Conservation (phyloP, 2,888 invertebrate genomes). For the Cybosia mesomella region DNA sequence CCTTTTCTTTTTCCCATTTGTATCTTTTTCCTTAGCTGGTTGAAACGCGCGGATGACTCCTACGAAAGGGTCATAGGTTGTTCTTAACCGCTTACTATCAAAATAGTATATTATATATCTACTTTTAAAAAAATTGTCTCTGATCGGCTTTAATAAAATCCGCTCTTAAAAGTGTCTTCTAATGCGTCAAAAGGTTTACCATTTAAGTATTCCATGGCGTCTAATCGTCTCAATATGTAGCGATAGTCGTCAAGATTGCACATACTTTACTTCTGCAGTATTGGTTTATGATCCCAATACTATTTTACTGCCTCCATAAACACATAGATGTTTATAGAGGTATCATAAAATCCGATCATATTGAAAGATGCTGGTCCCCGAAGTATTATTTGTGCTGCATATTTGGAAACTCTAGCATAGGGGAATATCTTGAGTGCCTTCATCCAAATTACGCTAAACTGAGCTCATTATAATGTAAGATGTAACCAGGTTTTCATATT, state of each 20-base stretch:
- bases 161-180: not conserved
- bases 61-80: too few species aligned
- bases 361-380: conserved; percentile 7
- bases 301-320: conserved; percentile 13
- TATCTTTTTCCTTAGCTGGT: too few species aligned
- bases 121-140: not conserved
- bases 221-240: conserved; percentile 13
- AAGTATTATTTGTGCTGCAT: not conserved
- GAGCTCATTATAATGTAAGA: not conserved
- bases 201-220: not conserved
- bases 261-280: conserved; percentile 11
- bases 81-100: too few species aligned
- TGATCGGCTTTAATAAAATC: not conserved
- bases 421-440: not conserved
- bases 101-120: too few species aligned
- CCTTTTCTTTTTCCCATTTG: too few species aligned
- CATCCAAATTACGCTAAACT: not conserved
- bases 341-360: conserved; percentile 11
- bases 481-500: too few species aligned
- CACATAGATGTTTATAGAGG: not conserved
- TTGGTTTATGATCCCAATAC: conserved; percentile 11
- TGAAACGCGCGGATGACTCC: too few species aligned
- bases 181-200: not conserved
- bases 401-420: not conserved
- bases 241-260: conserved; percentile 6